Evolutionary conservation across 2,888 invertebrate species (phyloP).

Genomic region (Amblyjoppa fuscipennis): DNA sequence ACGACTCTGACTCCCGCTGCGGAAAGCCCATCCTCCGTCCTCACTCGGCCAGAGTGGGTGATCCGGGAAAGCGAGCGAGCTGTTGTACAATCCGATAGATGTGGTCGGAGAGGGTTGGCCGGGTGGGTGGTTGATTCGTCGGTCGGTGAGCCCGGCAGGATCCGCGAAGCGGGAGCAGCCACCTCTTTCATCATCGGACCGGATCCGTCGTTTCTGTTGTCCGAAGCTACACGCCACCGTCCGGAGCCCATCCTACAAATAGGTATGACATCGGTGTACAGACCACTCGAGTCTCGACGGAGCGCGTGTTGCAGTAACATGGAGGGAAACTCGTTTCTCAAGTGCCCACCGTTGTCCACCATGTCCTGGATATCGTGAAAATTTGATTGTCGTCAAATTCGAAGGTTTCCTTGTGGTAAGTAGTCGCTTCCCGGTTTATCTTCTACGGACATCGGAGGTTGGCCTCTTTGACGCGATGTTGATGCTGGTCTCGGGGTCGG

Average conservation of each 20-base stretch:
- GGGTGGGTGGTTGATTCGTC: constrained; percentile 65
- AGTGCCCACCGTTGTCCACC: constrained; percentile 23
- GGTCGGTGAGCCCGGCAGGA: constrained; percentile 49
- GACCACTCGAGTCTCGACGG: constrained; percentile 31
- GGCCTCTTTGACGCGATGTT: constrained; percentile 1
- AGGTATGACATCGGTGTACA: constrained; percentile 43
- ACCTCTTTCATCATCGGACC: constrained; percentile 73
- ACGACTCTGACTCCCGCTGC: constrained; percentile 73
- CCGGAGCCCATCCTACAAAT: constrained; percentile 33
- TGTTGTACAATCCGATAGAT: constrained; percentile 43
- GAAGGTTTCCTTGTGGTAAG: constrained; percentile 42
- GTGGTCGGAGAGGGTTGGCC: constrained; percentile 21
- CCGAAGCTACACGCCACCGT: constrained; percentile 59
- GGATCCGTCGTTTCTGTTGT: constrained; percentile 63
- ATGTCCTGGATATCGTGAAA: constrained; percentile 24
- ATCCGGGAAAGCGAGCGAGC: constrained; percentile 69
- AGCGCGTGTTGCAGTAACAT: constrained; percentile 25
- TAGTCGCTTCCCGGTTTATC: constrained; percentile 34
- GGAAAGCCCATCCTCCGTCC: constrained; percentile 64
- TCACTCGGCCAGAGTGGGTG: constrained; percentile 64
- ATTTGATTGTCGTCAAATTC: constrained; percentile 57
- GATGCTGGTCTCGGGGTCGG: background rate
- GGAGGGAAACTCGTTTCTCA: constrained; percentile 56
- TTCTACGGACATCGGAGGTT: constrained; percentile 15
- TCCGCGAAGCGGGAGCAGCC: constrained; percentile 65